A percentile compares a stretch with the other conserved stretches of the same genome.
Evolutionary conservation across 2,113 vertebrate species (phyloP).

Genomic region (Hemiscyllium ocellatum): DNA sequence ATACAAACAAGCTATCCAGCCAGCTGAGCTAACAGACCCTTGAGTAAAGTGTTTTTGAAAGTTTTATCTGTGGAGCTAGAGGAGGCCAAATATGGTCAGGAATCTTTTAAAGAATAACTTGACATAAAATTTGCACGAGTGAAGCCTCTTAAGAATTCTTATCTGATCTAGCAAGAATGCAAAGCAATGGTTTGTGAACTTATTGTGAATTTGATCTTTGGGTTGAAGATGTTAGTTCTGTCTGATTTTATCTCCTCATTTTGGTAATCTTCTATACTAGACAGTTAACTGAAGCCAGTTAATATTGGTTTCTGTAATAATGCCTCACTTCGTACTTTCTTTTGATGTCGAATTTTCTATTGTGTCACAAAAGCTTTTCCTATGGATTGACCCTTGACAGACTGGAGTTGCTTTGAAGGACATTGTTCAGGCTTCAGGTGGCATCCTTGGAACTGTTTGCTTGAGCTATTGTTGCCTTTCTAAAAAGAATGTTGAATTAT

Average conservation of each 20-base stretch:
- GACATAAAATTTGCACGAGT: background rate
- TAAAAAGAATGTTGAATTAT: background rate
- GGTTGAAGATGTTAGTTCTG: background rate
- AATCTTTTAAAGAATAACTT: background rate
- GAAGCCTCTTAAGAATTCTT: background rate
- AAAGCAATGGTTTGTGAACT: background rate
- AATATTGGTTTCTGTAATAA: background rate
- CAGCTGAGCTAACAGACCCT: too few species aligned
- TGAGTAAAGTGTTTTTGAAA: background rate
- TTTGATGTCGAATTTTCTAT: background rate
- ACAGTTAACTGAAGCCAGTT: background rate
- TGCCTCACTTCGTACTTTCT: background rate
- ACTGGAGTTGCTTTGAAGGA: background rate
- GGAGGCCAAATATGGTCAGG: background rate
- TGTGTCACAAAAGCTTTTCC: background rate
- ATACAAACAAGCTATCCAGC: too few species aligned
- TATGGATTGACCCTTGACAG: background rate
- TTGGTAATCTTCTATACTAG: background rate
- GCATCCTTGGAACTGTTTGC: background rate
- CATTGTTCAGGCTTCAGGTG: background rate
- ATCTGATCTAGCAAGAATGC: background rate
- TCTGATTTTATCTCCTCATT: background rate
- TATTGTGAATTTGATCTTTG: background rate
- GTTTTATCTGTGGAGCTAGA: background rate
- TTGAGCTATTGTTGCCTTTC: background rate